Base-by-base conservation (phyloP, 1,140 invertebrate species). In the Lysiphlebus fabarum region DNA sequence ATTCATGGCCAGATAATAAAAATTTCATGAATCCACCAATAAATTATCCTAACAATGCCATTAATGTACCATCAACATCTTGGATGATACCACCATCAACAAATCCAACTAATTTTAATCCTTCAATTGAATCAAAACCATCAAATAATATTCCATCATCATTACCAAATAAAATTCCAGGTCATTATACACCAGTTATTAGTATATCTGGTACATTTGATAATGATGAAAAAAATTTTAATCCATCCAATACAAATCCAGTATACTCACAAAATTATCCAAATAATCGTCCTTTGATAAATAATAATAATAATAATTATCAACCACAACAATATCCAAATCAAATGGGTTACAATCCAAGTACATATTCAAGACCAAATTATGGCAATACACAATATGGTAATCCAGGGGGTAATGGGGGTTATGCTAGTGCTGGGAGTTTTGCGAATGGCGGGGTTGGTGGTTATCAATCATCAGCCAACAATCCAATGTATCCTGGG, bases 121-220 rank as follows among this genome's bases (percentile, higher is more conserved):
- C 12, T 43, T 17, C 53, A 10, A 0, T 41, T 1, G 43, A 44
- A 1, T 37, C n/a, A 42, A 40, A 41, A 10, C n/a, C 41, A 11
- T 5, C 40, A 14, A 43, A 5, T 14, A 1, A 42, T 26, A 44
- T 12, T 4, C n/a, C 9, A 47, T 44, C 12, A 5, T 9, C 26
- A 11, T 41, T 26, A 17, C 51, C 43, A 5, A 47, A 47, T 47
- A 17, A 4, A 40, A 47, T 37, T 12, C 4, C 26, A 26, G 51
- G 51, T 14, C 17, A 1, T 1, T 59, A 59, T 10, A 59, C 58
- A 7, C 58, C 58, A 17, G 26, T 59, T 12, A 33, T 59, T 50
- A 54, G 51, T 38, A 53, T 59, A 3, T 59, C 58, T 9, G 58
- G 58, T 7, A 47, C 50, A 10, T 59, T 59, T 26, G 58, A 59